Evolutionary conservation across 2,888 invertebrate species (phyloP).

Genomic region (Lasioglossum malachurum): DNA sequence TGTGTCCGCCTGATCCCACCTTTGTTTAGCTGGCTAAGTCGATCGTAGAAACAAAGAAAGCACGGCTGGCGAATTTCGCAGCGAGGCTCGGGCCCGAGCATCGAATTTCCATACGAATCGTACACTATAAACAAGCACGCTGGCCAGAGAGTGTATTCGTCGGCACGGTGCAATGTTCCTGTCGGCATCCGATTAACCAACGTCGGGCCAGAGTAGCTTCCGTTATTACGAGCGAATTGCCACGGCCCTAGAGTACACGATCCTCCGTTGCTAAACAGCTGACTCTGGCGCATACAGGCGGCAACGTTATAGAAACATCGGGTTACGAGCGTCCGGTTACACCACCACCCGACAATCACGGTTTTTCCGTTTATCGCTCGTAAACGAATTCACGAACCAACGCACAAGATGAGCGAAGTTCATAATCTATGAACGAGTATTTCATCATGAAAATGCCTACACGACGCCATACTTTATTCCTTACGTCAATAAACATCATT

Average conservation of each 20-base stretch:
- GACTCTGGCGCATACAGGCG: conserved; percentile 65
- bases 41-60: background rate
- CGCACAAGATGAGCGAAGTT: too few relatives aligned
- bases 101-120: conserved; percentile 28
- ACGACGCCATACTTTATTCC: too few relatives aligned
- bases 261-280: conserved; percentile 76
- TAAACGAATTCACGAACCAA: background rate
- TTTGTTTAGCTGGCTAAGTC: background rate
- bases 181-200: conserved; percentile 77
- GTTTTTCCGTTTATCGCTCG: background rate
- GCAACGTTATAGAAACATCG: conserved; percentile 46
- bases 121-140: conserved; percentile 25
- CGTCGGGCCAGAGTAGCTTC: conserved; percentile 69
- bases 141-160: conserved; percentile 48
- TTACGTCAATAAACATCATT: background rate
- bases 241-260: conserved; percentile 56
- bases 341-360: background rate
- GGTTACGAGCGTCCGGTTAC: conserved; percentile 6
- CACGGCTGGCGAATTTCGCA: background rate
- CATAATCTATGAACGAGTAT: too few relatives aligned
- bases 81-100: background rate
- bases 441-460: too few relatives aligned
- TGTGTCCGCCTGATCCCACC: background rate
- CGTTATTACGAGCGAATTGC: conserved; percentile 79
- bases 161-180: conserved; percentile 59